Percentiles rank a stretch among this genome's conserved stretches.
Evolutionary conservation across 1,140 invertebrate species (phyloP).

Genomic region (Platyscapa corneri): DNA sequence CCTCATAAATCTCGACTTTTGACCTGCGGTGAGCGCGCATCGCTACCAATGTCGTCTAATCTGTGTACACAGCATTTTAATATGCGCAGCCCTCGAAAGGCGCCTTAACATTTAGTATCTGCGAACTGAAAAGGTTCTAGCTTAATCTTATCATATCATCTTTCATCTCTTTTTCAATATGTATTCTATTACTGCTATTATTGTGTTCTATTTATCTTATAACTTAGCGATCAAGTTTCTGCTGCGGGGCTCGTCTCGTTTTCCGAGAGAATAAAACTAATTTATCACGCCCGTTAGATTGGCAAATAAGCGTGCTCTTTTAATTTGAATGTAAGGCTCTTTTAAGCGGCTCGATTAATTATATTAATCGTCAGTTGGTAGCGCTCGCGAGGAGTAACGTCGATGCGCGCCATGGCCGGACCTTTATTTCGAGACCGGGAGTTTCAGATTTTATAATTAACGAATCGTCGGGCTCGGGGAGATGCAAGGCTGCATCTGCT

Average conservation of each 20-base stretch:
- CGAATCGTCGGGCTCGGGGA: neutral
- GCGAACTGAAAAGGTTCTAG: constrained; percentile 14
- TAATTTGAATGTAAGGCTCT: neutral
- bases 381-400: too few relatives aligned
- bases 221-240: neutral
- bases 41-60: neutral
- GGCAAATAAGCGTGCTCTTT: neutral
- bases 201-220: neutral
- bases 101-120: constrained; percentile 29
- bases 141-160: constrained; percentile 51
- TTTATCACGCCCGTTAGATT: neutral
- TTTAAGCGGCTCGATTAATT: neutral
- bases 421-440: neutral
- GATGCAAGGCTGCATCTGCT: neutral
- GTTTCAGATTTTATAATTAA: neutral
- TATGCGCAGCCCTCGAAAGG: constrained; percentile 19
- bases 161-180: constrained; percentile 33
- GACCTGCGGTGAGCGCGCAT: neutral
- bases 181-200: constrained; percentile 10
- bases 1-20: constrained; percentile 48
- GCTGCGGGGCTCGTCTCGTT: neutral
- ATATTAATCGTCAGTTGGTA: too few relatives aligned
- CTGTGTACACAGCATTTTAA: constrained; percentile 18
- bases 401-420: too few relatives aligned
- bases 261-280: neutral